Base-by-base conservation (phyloP, 2,888 invertebrate genomes). In the Erebia epiphron region DNA sequence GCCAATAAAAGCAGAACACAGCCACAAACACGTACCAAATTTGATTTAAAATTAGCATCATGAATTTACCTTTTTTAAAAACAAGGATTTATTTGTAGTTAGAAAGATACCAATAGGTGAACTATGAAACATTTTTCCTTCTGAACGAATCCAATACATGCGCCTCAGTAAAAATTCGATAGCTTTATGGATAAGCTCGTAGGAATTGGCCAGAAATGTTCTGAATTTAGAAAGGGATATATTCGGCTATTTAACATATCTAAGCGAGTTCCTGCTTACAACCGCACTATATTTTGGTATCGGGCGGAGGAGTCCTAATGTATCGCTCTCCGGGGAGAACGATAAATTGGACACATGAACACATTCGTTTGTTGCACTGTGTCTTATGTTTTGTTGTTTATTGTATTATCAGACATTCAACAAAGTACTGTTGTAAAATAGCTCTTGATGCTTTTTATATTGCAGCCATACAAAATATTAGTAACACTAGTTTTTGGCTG, bases 161-260 rank as follows among this genome's bases (percentile, higher is more conserved):
- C 46, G 18, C 18, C 41, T 60, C 78, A 78, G 84, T 87, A 86
- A 90, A 89, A 90, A 90, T 90, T 52, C 52, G 84, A 83, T 87
- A 89, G 88, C 87, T 89, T 87, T 83, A 83, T 83, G 89, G 89
- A 87, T 86, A 84, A 86, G 86, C 86, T 85, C 83, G 70, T 80
- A 83, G 82, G 84, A 83, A 86, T 85, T 80, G 84, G 84, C 80
- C 82, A 81, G 82, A 86, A 89, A 89, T 88, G 86, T 90, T 89
- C 89, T 84, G 86, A 73, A 82, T 78, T 81, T 80, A 81, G 80
- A 67, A 67, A 79, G 78, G 79, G 80, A 81, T 82, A 84, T 82
- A 84, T 82, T 83, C 79, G 79, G 79, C 79, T 86, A 83, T 85
- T 88, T 88, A 83, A 84, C 80, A 80, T 82, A 81, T 83, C 83